Conservation (phyloP, 1,140 invertebrate genomes). For the Mylabris phalerata region DNA sequence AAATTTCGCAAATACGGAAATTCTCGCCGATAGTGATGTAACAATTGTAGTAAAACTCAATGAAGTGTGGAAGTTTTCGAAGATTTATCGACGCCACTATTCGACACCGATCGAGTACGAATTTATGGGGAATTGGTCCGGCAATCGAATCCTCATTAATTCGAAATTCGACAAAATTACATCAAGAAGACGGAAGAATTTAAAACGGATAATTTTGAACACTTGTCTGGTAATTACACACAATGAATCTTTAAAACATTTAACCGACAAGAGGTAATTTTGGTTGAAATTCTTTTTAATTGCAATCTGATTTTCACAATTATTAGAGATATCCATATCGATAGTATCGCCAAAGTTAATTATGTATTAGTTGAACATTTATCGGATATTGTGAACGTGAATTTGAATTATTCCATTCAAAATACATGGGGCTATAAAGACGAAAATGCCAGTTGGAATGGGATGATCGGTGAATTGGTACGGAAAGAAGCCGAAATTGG, state of each 20-base stretch:
- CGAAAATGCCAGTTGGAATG: conserved; percentile 48
- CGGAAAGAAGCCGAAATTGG: conserved; percentile 54
- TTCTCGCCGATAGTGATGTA: conserved; percentile 37
- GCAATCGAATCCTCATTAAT: conserved; percentile 4
- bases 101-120: conserved; percentile 22
- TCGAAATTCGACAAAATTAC: conserved; percentile 15
- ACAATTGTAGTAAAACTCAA: conserved; percentile 16
- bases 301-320: background rate
- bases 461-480: conserved; percentile 56
- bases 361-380: conserved; percentile 51
- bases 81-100: conserved; percentile 30
- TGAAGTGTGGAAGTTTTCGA: conserved; percentile 16
- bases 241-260: conserved; percentile 52
- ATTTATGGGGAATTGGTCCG: conserved; percentile 24
- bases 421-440: conserved; percentile 50
- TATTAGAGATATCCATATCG: conserved; percentile 49
- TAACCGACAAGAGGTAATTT: conserved; percentile 50
- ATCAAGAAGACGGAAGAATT: conserved; percentile 39
- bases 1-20: conserved; percentile 19
- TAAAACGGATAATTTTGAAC: conserved; percentile 40
- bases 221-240: conserved; percentile 51
- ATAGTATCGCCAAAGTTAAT: conserved; percentile 58
- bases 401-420: conserved; percentile 45
- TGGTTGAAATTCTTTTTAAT: no score
- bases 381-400: conserved; percentile 51